phyloP scores from a whole-genome alignment of 2,797 vertebrate genomes.

The Heterohyrax brucei region DNA sequence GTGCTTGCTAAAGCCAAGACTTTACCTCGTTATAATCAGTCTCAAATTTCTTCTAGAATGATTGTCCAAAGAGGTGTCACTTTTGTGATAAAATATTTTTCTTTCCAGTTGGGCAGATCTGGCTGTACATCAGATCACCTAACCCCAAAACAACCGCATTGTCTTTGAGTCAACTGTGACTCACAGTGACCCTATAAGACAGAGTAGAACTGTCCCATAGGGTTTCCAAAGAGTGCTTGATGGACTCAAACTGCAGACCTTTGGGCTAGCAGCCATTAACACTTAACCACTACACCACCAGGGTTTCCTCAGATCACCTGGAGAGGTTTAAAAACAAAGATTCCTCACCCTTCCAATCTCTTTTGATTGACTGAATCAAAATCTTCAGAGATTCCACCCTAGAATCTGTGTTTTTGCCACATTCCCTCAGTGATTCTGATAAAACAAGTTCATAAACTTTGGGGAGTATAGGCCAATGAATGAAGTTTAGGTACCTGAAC shows the following conservation, averaged over 20 bases:
- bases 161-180: too few species aligned
- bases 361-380: neutral
- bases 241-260: too few species aligned
- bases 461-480: neutral
- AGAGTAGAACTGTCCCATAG: too few species aligned
- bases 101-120: neutral
- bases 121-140: neutral
- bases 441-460: constrained; percentile 40
- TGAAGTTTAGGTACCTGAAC: neutral
- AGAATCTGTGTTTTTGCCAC: constrained; percentile 15
- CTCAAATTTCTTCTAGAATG: constrained; percentile 36
- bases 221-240: too few species aligned
- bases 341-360: neutral
- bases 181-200: too few species aligned
- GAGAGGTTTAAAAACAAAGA: neutral
- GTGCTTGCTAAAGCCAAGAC: neutral
- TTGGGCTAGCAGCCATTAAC: too few species aligned
- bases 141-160: too few species aligned
- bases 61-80: neutral
- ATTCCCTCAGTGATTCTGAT: neutral
- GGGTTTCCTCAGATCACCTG: neutral
- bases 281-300: too few species aligned
- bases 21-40: neutral
- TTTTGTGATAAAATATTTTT: constrained; percentile 33
- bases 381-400: neutral